A percentile compares a stretch with the other conserved stretches of the same genome.
phyloP scores from a whole-genome alignment of 2,113 vertebrate species.

The Ammodytes marinus region DNA sequence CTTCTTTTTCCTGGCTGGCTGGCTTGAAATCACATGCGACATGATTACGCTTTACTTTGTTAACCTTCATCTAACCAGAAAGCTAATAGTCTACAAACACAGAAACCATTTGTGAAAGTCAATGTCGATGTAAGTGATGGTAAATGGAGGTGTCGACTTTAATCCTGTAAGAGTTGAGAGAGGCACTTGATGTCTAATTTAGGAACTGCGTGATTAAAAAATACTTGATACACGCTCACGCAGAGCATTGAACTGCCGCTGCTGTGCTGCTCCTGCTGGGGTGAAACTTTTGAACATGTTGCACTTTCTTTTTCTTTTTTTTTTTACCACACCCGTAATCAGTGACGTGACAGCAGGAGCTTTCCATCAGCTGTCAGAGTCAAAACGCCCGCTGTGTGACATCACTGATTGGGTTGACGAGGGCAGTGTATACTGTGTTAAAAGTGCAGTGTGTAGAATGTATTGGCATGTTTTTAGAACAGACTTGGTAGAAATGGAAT shows the following conservation, averaged over 20 bases:
- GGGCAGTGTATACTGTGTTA: not conserved
- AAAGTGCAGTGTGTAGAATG: too few species aligned
- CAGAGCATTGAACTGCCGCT: slow-evolving; percentile 17
- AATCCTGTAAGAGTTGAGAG: not conserved
- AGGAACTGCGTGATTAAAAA: slow-evolving; percentile 19
- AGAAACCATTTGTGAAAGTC: slow-evolving; percentile 1
- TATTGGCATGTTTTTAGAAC: too few species aligned
- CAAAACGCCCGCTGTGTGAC: slow-evolving; percentile 65
- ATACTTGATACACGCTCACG: slow-evolving; percentile 10
- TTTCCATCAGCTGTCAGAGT: slow-evolving; percentile 57
- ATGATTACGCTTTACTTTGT: slow-evolving; percentile 15
- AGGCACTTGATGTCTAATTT: not conserved
- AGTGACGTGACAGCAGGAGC: slow-evolving; percentile 56
- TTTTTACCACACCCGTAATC: slow-evolving; percentile 60
- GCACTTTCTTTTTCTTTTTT: not conserved
- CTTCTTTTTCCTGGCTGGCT: not conserved
- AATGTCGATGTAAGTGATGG: not conserved
- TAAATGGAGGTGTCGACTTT: slow-evolving; percentile 1
- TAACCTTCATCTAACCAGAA: slow-evolving; percentile 29
- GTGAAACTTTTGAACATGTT: slow-evolving; percentile 35
- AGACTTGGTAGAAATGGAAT: too few species aligned
- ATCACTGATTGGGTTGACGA: slow-evolving; percentile 61
- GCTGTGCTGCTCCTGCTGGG: slow-evolving; percentile 10
- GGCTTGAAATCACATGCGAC: slow-evolving; percentile 54
- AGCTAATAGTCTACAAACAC: not conserved